Percentiles rank a stretch among this genome's conserved stretches.
Evolutionary conservation across 2,888 invertebrate genomes (phyloP).

Genomic region (Tachina fera): DNA sequence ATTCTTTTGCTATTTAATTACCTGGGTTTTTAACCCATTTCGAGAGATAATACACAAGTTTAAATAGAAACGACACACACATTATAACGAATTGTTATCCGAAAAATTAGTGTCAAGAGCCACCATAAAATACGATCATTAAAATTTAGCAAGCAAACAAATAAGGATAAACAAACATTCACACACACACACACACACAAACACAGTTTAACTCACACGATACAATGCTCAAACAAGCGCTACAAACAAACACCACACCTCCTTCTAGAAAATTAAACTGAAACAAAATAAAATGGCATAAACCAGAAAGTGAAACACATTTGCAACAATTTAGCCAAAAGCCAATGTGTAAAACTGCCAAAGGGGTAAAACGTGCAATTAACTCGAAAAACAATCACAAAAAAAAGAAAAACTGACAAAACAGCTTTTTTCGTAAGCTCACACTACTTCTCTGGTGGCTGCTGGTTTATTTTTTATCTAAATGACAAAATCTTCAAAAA

Average conservation of each 20-base stretch:
- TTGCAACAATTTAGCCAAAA: slow-evolving; percentile 61
- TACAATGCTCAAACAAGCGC: slow-evolving; percentile 3
- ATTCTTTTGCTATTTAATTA: slow-evolving; percentile 59
- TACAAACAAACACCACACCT: slow-evolving; percentile 10
- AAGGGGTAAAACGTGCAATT: slow-evolving; percentile 61
- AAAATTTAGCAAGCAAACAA: slow-evolving; percentile 55
- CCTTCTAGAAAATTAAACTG: slow-evolving; percentile 31
- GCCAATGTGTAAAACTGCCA: slow-evolving; percentile 55
- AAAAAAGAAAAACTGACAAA: slow-evolving; percentile 42
- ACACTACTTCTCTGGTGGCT: background rate
- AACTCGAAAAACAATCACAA: slow-evolving; percentile 48
- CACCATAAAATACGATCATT: slow-evolving; percentile 69
- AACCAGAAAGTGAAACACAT: slow-evolving; percentile 58
- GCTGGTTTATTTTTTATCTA: slow-evolving; percentile 51
- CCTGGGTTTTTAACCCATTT: slow-evolving; percentile 60
- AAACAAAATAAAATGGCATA: slow-evolving; percentile 34
- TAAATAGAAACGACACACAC: slow-evolving; percentile 58
- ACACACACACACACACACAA: background rate
- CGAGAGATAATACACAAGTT: slow-evolving; percentile 55
- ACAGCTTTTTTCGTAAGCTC: slow-evolving; percentile 27
- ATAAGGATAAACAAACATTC: slow-evolving; percentile 18
- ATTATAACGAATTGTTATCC: slow-evolving; percentile 63
- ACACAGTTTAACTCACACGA: background rate
- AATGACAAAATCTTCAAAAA: slow-evolving; percentile 58
- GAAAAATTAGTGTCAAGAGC: slow-evolving; percentile 66